Base-by-base conservation (phyloP, 2,797 vertebrate species). In the Thalassophryne amazonica region DNA sequence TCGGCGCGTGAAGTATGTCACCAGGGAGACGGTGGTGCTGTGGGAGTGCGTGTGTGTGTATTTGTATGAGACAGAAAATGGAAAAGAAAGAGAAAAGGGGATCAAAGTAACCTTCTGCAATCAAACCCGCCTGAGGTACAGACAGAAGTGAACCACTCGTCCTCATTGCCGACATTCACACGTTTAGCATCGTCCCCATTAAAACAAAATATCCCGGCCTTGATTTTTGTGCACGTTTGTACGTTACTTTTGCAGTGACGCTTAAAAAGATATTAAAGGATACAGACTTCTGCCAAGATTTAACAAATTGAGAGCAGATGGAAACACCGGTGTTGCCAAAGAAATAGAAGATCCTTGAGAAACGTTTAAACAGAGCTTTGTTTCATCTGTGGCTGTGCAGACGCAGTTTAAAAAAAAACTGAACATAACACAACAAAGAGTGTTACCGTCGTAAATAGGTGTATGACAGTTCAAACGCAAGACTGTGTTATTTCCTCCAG, bases 1-100 rank as follows among this genome's bases (percentile, higher is more conserved):
- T 38, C 30, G 17, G 76, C 39, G 75, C 80, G 83, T 84, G 72
- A 79, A 78, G 65, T 66, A 68, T 78, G 70, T 70, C 65, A 60
- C 67, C 64, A 57, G 48, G 48, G 63, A 57, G 69, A 61, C 66
- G 49, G 47, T 22, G 48, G 50, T 51, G 47, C 52, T 62, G 50
- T 28, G 28, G 54, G 50, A 69, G 52, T 64, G 52, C 58, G 40
- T 41, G 2, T 16, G 42, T n/a, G 15, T 32, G 16, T 62, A 57
- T 53, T 59, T 58, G 40, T 63, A 46, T 66, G 48, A 21, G 17
- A 65, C 52, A 51, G 38, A 41, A 40, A 64, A 18, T 21, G 20
- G n/a, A 6, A 11, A 50, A 66, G 48, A 52, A 32, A 53, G 28
- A 48, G 29, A 31, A 12, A 18, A 42, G 52, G 31, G 31, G 60